Evolutionary conservation across 2,113 vertebrate species (phyloP), one percentile per base, ranked within the genome.

Genomic region (Brevimyrus niger): DNA sequence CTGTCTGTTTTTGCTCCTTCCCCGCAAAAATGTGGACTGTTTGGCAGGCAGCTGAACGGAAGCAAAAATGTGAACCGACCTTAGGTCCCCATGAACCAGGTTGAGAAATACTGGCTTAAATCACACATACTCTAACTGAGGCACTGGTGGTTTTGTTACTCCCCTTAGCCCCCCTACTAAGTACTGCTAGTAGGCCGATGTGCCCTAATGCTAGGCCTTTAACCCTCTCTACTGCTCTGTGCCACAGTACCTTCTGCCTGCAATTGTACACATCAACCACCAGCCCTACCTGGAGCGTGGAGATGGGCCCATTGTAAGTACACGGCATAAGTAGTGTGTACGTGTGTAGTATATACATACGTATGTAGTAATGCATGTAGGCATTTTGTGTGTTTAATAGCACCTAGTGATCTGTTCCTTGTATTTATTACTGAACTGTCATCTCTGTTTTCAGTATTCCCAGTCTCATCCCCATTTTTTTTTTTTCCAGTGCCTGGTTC

Each of bases 261-360:
- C 98, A 27, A 98, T 99, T 93, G 98, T 99, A 86, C 98, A 99
- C 93, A 99, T 99, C 93, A 99, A 99, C 94, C 98, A 99, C 92
- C 98, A 99, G 93, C 97, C 98, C 0, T 99, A 99, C 92, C 95
- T 99, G 94, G 98, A 99, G 95, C 97, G 98, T 89, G 98, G 98
- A 44, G 98, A 99, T 90, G 98, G 98, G 21, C 98, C 98, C 19
- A 99, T 99, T 92, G 98, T 99, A 94, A 98, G 98, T 97, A 89
- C 8, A 31, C 21, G 10, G 47, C 19, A 51, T 73, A 42, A 42
- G 53, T 55, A 55, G 19, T 55, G 53, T 21, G 19, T 55, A 53
- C 51, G 3, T 53, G 50, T 17, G 27, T 17, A 51, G 23, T 27
- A n/a, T 0, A 2, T 55, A 58, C 65, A 35, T 73, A 15, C 1